Base-by-base conservation (phyloP, 2,888 invertebrate genomes). In the Charanyca ferruginea region DNA sequence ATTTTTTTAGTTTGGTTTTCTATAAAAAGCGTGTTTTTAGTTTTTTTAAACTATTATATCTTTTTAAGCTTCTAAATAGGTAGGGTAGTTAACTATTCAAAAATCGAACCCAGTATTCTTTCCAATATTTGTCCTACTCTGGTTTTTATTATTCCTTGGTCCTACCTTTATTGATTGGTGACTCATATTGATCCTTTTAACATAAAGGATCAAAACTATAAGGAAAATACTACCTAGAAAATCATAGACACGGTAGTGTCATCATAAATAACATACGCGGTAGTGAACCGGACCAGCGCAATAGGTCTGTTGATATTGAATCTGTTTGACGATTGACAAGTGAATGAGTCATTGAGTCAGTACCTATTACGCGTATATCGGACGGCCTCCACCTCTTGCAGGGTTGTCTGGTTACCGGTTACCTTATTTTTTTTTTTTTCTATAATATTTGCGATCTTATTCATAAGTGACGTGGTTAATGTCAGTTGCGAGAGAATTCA, bases 331-430 rank as follows among this genome's bases (percentile, higher is more conserved):
- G 61, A 45, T 68, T 55, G 57, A 60, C 53, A 68, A 28, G 64
- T 57, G 66, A 62, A 68, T 67, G 79, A 76, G 77, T 68, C 67
- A 77, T 44, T 75, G 75, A 81, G 80, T 78, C 80, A 80, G 67
- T 81, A n/a, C n/a, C n/a, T n/a, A 63, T 75, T 51, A 70, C 76
- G 64, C 22, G 67, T 72, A 71, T 77, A 66, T 75, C 52, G 47
- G 48, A 28, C 72, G 76, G 28, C 76, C 67, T 76, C 65, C 67
- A 68, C 32, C 70, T 61, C 41, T 38, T 16, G 2, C 0, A 81
- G 77, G 81, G 81, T 47, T 77, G 48, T 8, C 64, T 16, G 61
- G 65, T 32, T 51, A 38, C n/a, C 35, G n/a, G n/a, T n/a, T n/a
- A n/a, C 13, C 20, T 63, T n/a, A n/a, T n/a, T n/a, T 63, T 41